Evolutionary conservation across 1,140 invertebrate species (phyloP).

Genomic region (Trypoxylus dichotomus): DNA sequence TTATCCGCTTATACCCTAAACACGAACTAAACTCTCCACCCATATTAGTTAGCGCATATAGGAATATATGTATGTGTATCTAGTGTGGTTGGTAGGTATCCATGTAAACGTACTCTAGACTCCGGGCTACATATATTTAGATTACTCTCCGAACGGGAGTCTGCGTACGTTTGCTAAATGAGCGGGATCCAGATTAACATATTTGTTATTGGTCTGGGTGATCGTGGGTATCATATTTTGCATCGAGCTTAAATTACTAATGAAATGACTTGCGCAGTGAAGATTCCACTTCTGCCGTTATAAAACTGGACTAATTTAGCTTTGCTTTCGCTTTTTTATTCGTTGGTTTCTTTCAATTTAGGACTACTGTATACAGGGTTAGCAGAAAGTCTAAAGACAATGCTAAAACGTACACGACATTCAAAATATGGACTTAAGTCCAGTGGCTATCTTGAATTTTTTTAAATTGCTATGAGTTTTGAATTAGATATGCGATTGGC

Average conservation of each 20-base stretch:
- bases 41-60: background rate
- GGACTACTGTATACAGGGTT: too few species aligned
- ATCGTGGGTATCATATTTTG: background rate
- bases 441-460: too few species aligned
- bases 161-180: background rate
- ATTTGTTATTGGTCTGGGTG: background rate
- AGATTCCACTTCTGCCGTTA: too few species aligned
- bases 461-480: too few species aligned
- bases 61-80: background rate
- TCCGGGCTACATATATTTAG: background rate
- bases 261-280: background rate
- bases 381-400: too few species aligned
- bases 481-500: too few species aligned
- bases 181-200: constrained; percentile 8
- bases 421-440: too few species aligned
- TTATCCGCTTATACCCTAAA: background rate
- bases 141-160: background rate
- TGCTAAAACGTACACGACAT: too few species aligned
- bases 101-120: background rate
- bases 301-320: too few species aligned
- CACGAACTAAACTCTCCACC: background rate
- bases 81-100: background rate
- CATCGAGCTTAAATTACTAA: background rate
- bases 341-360: background rate
- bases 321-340: background rate